Conservation (phyloP, 2,888 invertebrate genomes). For the Dugesia japonica region DNA sequence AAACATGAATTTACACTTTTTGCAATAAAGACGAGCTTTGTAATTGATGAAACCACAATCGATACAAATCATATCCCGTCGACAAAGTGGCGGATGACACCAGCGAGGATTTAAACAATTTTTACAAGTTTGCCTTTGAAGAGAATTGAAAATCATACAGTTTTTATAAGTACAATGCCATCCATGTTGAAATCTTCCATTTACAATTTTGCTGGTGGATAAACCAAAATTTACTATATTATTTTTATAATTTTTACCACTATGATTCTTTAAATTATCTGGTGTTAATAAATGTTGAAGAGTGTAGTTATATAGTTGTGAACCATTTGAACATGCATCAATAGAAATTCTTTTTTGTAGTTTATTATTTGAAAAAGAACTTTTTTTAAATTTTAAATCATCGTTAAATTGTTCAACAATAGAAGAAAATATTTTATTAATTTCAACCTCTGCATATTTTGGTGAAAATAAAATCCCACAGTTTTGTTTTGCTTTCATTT, state of each 20-base stretch:
- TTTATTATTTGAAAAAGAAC: background rate
- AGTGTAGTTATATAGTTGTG: background rate
- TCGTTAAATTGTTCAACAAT: background rate
- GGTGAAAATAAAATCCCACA: background rate
- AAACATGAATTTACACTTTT: background rate
- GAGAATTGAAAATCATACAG: background rate
- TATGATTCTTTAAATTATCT: background rate
- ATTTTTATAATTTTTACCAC: background rate
- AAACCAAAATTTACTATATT: background rate
- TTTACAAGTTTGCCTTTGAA: background rate
- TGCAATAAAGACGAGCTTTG: background rate
- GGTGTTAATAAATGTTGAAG: too few species aligned
- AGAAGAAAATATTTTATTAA: background rate
- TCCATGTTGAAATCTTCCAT: background rate
- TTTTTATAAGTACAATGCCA: conserved; percentile 7
- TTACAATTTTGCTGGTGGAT: background rate
- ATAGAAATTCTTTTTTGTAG: background rate
- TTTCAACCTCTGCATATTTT: background rate
- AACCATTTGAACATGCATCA: background rate
- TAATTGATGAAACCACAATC: background rate
- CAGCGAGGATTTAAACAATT: conserved; percentile 14
- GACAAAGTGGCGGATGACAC: background rate
- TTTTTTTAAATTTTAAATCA: background rate
- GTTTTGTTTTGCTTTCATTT: background rate
- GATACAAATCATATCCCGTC: background rate